Base-by-base conservation (phyloP, 2,797 vertebrate genomes). In the Melopsittacus undulatus region DNA sequence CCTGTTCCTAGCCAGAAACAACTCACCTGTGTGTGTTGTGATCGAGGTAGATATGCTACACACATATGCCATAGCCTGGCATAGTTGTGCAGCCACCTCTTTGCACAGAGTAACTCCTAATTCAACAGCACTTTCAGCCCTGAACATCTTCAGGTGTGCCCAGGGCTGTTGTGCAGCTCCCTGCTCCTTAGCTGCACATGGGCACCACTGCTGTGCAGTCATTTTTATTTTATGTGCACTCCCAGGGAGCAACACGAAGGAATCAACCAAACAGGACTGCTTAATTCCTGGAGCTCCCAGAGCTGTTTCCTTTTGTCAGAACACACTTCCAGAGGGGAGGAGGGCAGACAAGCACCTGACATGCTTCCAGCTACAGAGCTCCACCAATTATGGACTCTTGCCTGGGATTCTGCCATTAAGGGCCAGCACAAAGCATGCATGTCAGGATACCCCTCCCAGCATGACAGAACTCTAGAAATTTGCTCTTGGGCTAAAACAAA, bases 401-500 rank as follows among this genome's bases (percentile, higher is more conserved):
- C 92, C 94, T 92, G 54, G 80, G 84, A 82, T 88, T 84, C 92
- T 87, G 59, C 82, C 94, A 80, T 57, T 80, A 88, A 92, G 56
- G 86, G 84, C 94, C 56, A 87, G 76, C 83, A 87, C 90, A 30
- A 94, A 80, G 91, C 34, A 68, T 30, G 72, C 79, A 51, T 46
- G 51, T 43, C 42, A 43, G 89, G 63, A 51, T 42, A 76, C 46
- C 74, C 81, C 77, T 79, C 87, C 89, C 84, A 76, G 84, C 82
- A 78, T 75, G 86, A 95, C 88, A 85, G 81, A 95, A 70, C 48
- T 77, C 75, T 6, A 93, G 77, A 90, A 84, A 93, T 95, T 93
- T 93, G 93, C 93, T 96, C 91, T 56, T 92, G 52, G 91, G 95
- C 91, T 96, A 83, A 90, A 96, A 38, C 0, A 72, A 96, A 92